Base-by-base conservation (phyloP, 1,140 invertebrate genomes). In the Caenorhabditis remanei region DNA sequence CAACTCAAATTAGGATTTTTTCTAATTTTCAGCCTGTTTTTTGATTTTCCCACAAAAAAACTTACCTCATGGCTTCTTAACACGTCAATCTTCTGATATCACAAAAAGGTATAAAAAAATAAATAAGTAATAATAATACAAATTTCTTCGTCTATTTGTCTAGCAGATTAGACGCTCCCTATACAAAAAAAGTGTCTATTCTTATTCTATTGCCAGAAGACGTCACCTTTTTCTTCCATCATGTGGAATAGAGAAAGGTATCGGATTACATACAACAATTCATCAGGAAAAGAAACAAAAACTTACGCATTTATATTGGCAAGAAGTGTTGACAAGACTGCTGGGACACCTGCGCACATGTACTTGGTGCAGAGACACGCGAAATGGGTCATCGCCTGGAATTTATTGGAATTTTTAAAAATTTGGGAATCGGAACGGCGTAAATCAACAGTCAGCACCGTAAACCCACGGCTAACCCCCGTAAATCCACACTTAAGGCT, bases 331-430 rank as follows among this genome's bases (percentile, higher is more conserved):
- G 97, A 98, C 97, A 99, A 99, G 19, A 98, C 97, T 13, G 98
- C 98, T 19, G 98, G 98, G 7, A 99, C 98, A 71, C 98, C 97
- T 56, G 97, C 96, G 93, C 97, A 99, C 90, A 99, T 95, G 94
- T 99, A 99, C 94, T 99, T 99, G 9, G 97, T 99, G 16, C 98
- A 99, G 63, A 99, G 95, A 94, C 98, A 99, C 93, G 99, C 98
- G 93, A 99, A 99, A 87, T 92, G 92, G 2, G 92, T 92, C 92
- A 93, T 93, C 4, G 92, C 92, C 90, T 91, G 61, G 53, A 91
- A 58, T 9, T 41, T n/a, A 41, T 46, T 19, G 40, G 50, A 32
- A 32, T 32, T 32, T 32, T 32, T 0, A 2, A 2, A 32, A 32
- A 32, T 32, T 32, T 1, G 2, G 32, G 32, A 32, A 32, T 32